phyloP scores from a whole-genome alignment of 2,113 vertebrate species.

The Daubentonia madagascariensis region DNA sequence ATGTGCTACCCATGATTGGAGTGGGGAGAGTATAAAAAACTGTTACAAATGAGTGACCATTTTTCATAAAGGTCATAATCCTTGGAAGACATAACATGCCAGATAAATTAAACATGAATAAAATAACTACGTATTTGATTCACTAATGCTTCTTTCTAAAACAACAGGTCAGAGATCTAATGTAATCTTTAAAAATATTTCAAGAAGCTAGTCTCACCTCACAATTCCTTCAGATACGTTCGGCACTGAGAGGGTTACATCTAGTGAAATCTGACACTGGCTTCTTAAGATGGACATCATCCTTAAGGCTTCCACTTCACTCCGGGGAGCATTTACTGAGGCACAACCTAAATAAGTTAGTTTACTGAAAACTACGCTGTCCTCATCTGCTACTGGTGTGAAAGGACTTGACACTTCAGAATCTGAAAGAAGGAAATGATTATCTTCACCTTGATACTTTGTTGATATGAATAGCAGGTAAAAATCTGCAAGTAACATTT shows the following conservation, averaged over 20 bases:
- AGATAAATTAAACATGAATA: constrained; percentile 16
- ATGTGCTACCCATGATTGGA: not conserved
- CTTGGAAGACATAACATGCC: not conserved
- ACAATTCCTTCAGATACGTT: constrained; percentile 98
- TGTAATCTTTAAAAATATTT: not conserved
- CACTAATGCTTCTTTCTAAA: not conserved
- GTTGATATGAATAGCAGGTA: constrained; percentile 37
- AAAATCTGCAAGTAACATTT: constrained; percentile 2
- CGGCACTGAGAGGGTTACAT: constrained; percentile 96
- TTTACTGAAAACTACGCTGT: constrained; percentile 98
- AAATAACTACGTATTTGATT: not conserved
- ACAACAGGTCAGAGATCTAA: not conserved
- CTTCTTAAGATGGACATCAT: constrained; percentile 98
- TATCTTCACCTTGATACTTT: constrained; percentile 25
- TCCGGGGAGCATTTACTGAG: constrained; percentile 96
- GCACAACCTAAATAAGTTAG: constrained; percentile 98
- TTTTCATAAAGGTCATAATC: constrained; percentile 27
- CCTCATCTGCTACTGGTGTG: constrained; percentile 93
- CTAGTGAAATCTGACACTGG: constrained; percentile 94
- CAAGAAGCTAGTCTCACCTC: constrained; percentile 83
- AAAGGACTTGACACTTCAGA: constrained; percentile 87
- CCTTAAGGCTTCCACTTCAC: constrained; percentile 96
- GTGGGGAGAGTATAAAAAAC: not conserved
- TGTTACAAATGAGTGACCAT: not conserved
- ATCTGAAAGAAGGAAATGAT: constrained; percentile 66